Evolutionary conservation across 2,797 vertebrate genomes (phyloP), one percentile per base, ranked within the genome.

Genomic region (Huso huso): DNA sequence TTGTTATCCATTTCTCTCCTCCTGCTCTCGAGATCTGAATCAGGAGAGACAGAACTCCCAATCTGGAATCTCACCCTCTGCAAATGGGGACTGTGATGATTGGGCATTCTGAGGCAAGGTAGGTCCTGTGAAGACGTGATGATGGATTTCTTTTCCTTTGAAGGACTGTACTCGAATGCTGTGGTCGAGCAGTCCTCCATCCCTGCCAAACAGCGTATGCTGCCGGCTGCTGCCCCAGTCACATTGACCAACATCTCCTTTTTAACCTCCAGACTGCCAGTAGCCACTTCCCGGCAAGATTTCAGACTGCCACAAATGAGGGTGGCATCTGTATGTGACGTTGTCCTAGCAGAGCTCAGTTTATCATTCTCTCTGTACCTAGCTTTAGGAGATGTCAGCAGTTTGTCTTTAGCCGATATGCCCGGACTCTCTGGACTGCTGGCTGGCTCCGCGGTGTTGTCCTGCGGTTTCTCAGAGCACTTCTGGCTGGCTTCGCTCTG

Each of bases 41-140:
- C 88, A 1, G 90, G 86, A 18, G 88, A 89, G 0, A 78, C 67
- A 1, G 88, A 91, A 48, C 90, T 91, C 72, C 92, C 92, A 51
- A 94, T 92, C 6, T 82, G 87, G 76, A 93, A 93, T n/a, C 83
- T 89, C 37, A 92, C 90, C 65, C 82, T 89, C 51, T 86, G 86
- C 10, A 79, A 59, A 1, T 76, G 72, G 49, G 76, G 77, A 61
- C 63, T 75, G 59, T 80, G 77, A 66, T 69, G 69, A 57, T 66
- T 64, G 69, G 62, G 73, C 62, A 77, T 78, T 68, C 83, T 77
- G 10, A 82, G 81, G 73, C 81, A 82, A 10, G 84, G 81, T 69
- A 79, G 67, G 6, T 77, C 81, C 10, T 69, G 74, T 6, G 58
- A 6, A 0, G 79, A 82, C 53, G 67, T 77, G 48, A 67, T 64